phyloP scores from a whole-genome alignment of 2,888 invertebrate genomes.

The Diadegma fenestrale region DNA sequence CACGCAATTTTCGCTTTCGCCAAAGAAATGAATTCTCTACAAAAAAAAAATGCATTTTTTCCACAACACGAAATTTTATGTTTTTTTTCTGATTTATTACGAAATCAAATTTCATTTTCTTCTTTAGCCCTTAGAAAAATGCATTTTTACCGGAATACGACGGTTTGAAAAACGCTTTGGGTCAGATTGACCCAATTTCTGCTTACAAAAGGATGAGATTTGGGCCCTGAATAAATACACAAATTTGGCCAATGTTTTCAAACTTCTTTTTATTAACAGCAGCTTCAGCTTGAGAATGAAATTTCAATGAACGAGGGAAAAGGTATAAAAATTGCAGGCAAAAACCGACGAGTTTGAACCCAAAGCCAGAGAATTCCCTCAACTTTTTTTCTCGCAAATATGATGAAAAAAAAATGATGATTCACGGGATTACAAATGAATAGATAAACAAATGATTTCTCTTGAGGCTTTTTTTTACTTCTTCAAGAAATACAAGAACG shows the following conservation, averaged over 20 bases:
- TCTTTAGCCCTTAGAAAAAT: no score
- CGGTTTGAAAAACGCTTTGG: no score
- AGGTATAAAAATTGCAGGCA: not conserved
- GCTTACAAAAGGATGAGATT: no score
- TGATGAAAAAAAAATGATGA: not conserved
- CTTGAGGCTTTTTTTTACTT: not conserved
- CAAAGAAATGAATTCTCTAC: no score
- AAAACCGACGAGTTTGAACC: not conserved
- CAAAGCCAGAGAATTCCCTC: not conserved
- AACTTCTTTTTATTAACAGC: slow-evolving; percentile 12
- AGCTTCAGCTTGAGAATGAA: not conserved
- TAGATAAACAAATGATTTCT: not conserved
- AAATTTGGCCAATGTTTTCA: not conserved
- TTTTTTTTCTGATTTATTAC: no score
- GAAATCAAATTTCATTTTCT: no score
- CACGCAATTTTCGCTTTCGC: no score
- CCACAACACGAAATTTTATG: no score
- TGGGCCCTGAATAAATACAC: not conserved
- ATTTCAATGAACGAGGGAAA: not conserved
- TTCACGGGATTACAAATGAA: not conserved
- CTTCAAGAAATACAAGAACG: not conserved
- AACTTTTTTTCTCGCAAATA: not conserved
- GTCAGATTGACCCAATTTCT: no score
- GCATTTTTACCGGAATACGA: no score
- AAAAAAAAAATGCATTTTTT: no score